Percentiles rank a stretch among this genome's conserved stretches.
Evolutionary conservation across 1,140 invertebrate species (phyloP).

Genomic region (Colletes latitarsis): DNA sequence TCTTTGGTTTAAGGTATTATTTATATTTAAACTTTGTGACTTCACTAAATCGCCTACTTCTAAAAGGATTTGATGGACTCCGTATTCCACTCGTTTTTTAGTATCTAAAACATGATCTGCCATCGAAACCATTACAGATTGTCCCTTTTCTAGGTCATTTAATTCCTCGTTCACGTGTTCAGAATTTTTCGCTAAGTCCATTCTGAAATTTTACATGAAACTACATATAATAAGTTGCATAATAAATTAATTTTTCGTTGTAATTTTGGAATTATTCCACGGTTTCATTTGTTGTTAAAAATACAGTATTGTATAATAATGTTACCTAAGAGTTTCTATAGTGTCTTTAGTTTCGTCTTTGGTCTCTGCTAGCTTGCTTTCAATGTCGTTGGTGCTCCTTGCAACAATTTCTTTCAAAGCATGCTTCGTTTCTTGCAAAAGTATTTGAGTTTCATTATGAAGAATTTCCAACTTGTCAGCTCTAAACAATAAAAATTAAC

Average conservation of each 20-base stretch:
- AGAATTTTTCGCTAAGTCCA: constrained; percentile 74
- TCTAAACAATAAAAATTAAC: constrained; percentile 49
- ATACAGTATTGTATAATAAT: constrained; percentile 30
- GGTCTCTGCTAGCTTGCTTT: constrained; percentile 78
- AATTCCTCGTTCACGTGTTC: constrained; percentile 79
- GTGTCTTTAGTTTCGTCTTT: constrained; percentile 75
- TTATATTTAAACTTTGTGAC: constrained; percentile 85
- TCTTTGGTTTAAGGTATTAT: constrained; percentile 85
- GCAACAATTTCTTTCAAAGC: constrained; percentile 68
- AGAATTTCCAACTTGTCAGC: constrained; percentile 68
- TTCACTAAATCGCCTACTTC: constrained; percentile 88
- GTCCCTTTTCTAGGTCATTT: constrained; percentile 86
- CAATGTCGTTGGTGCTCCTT: constrained; percentile 73
- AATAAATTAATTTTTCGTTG: too few species aligned
- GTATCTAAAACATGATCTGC: constrained; percentile 92
- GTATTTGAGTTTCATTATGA: constrained; percentile 74
- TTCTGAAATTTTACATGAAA: constrained; percentile 59
- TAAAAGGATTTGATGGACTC: constrained; percentile 91
- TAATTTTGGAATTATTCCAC: constrained; percentile 3
- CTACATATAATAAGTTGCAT: too few species aligned
- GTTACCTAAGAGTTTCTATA: constrained; percentile 72
- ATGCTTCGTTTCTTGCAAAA: constrained; percentile 74
- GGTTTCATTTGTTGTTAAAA: neutral
- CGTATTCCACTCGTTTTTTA: constrained; percentile 92
- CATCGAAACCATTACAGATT: constrained; percentile 90